These are phyloP conservation scores for Pelecanus crispus DNA, from an alignment of 2,113 vertebrate species.

Conservation along the genomic window DNA sequence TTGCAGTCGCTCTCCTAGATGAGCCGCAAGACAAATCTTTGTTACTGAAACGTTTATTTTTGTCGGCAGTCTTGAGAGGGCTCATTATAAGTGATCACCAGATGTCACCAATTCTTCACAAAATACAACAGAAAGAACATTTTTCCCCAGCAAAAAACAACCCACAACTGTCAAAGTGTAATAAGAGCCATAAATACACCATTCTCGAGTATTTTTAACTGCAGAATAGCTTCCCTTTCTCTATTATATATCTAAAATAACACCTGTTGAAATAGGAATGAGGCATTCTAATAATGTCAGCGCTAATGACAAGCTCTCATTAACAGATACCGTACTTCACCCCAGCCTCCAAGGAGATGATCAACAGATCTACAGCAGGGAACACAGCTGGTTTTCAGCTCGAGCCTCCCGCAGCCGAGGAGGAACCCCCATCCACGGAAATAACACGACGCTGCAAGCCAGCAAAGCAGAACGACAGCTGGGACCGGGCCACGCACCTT, in stretches of 20 bases:
- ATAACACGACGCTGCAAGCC: accelerated
- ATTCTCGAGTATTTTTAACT: not conserved
- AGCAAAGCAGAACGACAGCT: not conserved
- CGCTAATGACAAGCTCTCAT: not conserved
- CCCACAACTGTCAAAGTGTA: not conserved
- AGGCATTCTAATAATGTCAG: not conserved
- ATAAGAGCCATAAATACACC: not conserved
- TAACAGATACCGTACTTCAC: not conserved
- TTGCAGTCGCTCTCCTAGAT: not conserved
- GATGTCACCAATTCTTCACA: slow-evolving; percentile 39
- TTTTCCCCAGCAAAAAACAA: not conserved
- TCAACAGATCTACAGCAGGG: not conserved
- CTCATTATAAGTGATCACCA: slow-evolving; percentile 21
- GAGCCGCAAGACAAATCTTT: not conserved
- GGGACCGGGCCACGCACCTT: accelerated
- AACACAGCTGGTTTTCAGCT: not conserved
- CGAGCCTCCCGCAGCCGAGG: not conserved
- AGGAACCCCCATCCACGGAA: accelerated
- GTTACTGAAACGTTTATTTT: not conserved
- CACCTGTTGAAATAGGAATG: not conserved
- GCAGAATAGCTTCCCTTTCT: not conserved
- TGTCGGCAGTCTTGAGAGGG: not conserved
- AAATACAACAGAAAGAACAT: not conserved
- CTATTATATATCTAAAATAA: not conserved
- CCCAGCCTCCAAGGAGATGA: not conserved